Percentiles rank a stretch among this genome's conserved stretches.
Conservation (phyloP, 2,113 vertebrate species). For the Nestor notabilis region DNA sequence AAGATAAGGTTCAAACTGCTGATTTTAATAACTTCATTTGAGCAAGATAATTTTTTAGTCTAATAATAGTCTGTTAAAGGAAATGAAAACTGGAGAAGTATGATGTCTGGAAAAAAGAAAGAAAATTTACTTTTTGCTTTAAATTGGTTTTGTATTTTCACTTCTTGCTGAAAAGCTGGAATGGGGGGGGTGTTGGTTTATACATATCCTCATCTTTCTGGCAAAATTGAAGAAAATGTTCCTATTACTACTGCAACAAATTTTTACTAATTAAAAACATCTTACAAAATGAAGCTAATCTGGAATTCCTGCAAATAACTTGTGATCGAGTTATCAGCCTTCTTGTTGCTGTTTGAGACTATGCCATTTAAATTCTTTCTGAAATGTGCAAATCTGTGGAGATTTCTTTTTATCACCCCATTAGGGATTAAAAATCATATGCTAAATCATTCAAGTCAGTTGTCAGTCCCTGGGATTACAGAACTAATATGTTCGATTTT, state of each 20-base stretch:
- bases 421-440: background rate
- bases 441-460: background rate
- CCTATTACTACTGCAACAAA: background rate
- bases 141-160: background rate
- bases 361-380: background rate
- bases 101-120: background rate
- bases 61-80: background rate
- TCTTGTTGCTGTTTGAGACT: background rate
- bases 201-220: rapidly evolving
- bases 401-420: background rate
- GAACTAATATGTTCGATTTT: background rate
- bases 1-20: background rate
- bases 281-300: background rate
- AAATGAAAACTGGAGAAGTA: background rate
- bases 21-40: background rate
- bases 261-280: background rate
- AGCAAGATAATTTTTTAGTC: background rate
- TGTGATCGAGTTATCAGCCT: background rate
- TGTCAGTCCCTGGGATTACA: background rate
- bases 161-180: background rate
- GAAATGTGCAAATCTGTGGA: background rate
- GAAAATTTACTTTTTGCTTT: background rate
- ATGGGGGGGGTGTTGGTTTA: background rate
- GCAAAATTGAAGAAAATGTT: background rate
- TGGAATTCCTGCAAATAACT: background rate